phyloP scores from a whole-genome alignment of 1,140 invertebrate species.

The Eurosta solidaginis region DNA sequence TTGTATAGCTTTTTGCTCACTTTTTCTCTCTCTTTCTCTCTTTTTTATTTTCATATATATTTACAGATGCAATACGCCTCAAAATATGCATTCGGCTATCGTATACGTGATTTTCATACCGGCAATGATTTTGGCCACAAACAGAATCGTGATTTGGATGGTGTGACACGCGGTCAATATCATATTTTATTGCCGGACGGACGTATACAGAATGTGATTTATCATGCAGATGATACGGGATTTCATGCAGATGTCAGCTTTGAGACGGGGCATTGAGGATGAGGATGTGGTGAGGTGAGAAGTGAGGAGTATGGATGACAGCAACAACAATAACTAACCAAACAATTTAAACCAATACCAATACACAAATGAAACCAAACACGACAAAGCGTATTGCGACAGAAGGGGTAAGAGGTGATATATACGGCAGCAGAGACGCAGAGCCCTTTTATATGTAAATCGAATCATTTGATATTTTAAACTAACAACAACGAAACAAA shows the following conservation, averaged over 20 bases:
- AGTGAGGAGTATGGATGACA: background rate
- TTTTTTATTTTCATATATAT: conserved; percentile 36
- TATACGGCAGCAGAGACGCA: background rate
- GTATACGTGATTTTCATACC: conserved; percentile 69
- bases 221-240: conserved; percentile 74
- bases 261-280: conserved; percentile 47
- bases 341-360: background rate
- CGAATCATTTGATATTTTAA: no score
- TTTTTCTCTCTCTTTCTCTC: background rate
- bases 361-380: background rate
- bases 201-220: conserved; percentile 74
- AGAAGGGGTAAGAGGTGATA: background rate
- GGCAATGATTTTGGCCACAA: conserved; percentile 76
- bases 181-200: conserved; percentile 80
- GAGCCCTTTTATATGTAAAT: no score
- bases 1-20: background rate
- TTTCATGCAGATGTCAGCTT: conserved; percentile 78
- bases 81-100: conserved; percentile 77
- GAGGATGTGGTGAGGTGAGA: background rate
- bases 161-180: conserved; percentile 73
- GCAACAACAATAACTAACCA: background rate
- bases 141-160: conserved; percentile 67
- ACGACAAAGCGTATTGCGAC: background rate
- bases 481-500: background rate
- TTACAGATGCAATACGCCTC: conserved; percentile 71